These are phyloP conservation scores for Spodoptera exigua DNA, from an alignment of 2,888 invertebrate species.

Conservation along the genomic window DNA sequence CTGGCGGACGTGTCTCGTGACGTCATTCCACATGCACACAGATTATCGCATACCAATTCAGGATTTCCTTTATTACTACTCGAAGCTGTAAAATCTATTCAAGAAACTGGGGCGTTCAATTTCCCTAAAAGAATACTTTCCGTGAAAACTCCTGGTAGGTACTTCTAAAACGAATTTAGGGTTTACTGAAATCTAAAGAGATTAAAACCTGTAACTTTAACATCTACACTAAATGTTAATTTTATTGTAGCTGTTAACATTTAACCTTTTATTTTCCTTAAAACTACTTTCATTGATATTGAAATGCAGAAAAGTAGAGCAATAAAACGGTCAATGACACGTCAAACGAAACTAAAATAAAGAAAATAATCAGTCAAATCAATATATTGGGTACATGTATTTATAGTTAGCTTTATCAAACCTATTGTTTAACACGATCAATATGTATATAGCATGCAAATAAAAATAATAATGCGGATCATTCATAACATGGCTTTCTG, in stretches of 20 bases:
- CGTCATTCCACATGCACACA: conserved; percentile 57
- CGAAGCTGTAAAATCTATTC: conserved; percentile 40
- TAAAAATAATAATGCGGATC: conserved; percentile 34
- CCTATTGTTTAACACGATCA: conserved; percentile 18
- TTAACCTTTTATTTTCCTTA: conserved; percentile 13
- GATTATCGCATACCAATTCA: conserved; percentile 55
- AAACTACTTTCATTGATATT: conserved; percentile 38
- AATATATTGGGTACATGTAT: conserved; percentile 33
- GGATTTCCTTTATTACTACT: conserved; percentile 62
- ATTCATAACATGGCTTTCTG: conserved; percentile 44
- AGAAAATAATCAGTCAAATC: conserved; percentile 36
- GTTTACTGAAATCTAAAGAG: not conserved
- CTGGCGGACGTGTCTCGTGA: conserved; percentile 53
- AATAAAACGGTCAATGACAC: conserved; percentile 54
- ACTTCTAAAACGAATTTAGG: too few relatives aligned
- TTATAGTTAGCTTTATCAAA: conserved; percentile 28
- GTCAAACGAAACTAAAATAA: conserved; percentile 19
- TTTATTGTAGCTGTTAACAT: conserved; percentile 10
- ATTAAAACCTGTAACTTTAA: conserved; percentile 4
- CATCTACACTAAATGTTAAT: not conserved
- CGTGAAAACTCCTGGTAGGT: not conserved
- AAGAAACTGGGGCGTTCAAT: not conserved
- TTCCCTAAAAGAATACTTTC: conserved; percentile 2
- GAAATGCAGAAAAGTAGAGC: conserved; percentile 34
- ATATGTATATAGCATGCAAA: conserved; percentile 12